Base-by-base conservation (phyloP, 2,113 vertebrate species). In the Salvelinus namaycush region DNA sequence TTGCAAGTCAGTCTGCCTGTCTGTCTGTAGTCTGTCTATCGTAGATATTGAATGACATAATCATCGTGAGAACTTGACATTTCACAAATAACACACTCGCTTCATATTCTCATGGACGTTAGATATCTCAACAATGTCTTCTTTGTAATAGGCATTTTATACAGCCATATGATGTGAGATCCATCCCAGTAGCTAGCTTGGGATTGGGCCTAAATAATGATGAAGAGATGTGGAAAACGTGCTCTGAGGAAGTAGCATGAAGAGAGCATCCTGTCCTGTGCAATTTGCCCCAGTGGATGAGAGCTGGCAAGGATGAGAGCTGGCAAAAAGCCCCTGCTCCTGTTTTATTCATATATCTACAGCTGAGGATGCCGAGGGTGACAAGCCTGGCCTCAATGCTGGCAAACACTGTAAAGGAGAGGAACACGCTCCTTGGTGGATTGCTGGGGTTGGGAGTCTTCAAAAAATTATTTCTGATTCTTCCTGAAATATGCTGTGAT, bases 281-380 rank as follows among this genome's bases (percentile, higher is more conserved):
- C 59, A 68, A 69, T 59, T 27, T 31, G 66, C 48, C 48, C 34
- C 6, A 34, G 65, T 31, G 65, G 62, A 34, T 54, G 65, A 39
- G 34, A 18, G 29, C 24, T 57, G 66, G 54, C 66, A 57, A 66
- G 20, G 27, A 24, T 9, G 18, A 20, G 34, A 8, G 60, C 24
- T 62, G 24, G 26, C 12, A 24, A 26, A 68, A 39, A 39, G 16
- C n/a, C 5, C 20, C 8, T n/a, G 18, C 66, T 69, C 13, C 68
- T 79, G 66, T 79, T 74, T 74, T 64, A 79, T 79, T 74, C 62
- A 65, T 29, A 24, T 4, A 34, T 3, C 7, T 16, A 24, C 66
- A 16, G 14, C 5, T 3, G 29, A 74, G 5, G 18, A 57, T 24
- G 11, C 57, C 14, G 27, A 20, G 44, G 18, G 49, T 16, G 49